phyloP scores from a whole-genome alignment of 2,888 invertebrate species.

The Megastigmus dorsalis region DNA sequence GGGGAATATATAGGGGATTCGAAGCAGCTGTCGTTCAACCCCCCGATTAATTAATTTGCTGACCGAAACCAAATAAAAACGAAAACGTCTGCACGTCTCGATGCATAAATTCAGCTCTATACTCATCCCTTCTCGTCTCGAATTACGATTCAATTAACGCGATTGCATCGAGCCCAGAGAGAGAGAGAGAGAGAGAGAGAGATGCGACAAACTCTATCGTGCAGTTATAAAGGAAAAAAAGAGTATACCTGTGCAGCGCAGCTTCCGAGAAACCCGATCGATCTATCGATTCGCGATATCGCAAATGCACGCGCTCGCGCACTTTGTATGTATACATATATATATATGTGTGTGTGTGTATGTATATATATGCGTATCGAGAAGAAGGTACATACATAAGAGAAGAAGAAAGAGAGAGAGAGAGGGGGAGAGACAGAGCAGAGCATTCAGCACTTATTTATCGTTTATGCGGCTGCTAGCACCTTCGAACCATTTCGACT shows the following conservation, averaged over 20 bases:
- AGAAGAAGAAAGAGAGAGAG: constrained; percentile 27
- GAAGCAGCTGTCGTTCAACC: too few species aligned
- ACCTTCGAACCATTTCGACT: constrained; percentile 60
- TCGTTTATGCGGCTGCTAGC: constrained; percentile 66
- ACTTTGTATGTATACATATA: too few species aligned
- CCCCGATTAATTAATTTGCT: too few species aligned
- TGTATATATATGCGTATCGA: too few species aligned
- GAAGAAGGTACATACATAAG: neutral
- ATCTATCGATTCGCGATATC: constrained; percentile 20
- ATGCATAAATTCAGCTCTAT: neutral
- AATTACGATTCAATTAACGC: constrained; percentile 49
- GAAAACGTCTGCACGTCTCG: too few species aligned
- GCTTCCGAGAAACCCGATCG: constrained; percentile 45
- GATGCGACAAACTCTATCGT: neutral
- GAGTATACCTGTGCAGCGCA: neutral
- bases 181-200: neutral
- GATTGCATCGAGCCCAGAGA: constrained; percentile 19
- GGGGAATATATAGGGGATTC: too few species aligned
- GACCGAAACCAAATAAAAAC: too few species aligned
- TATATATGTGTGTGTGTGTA: too few species aligned
- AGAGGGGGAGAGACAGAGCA: constrained; percentile 25
- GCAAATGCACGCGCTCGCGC: neutral
- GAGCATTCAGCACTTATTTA: constrained; percentile 65
- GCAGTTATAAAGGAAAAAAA: neutral
- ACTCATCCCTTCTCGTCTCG: neutral